These are phyloP conservation scores for Sminthurinus signatus DNA, from an alignment of 1,140 invertebrate species.

Conservation along the genomic window DNA sequence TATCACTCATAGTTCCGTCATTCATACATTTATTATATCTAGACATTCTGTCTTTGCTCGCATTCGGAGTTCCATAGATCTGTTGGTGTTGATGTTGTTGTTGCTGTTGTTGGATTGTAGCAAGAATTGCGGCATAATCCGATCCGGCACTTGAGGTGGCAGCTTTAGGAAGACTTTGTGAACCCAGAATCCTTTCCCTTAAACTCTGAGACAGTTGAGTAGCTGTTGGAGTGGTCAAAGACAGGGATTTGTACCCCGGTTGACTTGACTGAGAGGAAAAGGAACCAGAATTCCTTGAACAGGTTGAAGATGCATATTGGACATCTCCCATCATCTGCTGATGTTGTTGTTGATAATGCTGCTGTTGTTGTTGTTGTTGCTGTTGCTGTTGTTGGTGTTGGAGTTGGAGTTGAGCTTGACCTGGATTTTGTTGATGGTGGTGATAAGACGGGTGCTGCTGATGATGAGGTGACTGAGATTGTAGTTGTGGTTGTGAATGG, in stretches of 20 bases:
- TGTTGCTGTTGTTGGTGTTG: conserved; percentile 32
- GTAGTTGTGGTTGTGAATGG: background rate
- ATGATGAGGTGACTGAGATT: background rate
- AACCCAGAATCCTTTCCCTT: conserved; percentile 68
- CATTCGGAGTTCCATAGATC: conserved; percentile 31
- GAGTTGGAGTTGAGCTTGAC: background rate
- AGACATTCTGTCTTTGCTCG: conserved; percentile 35
- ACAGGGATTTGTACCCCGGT: conserved; percentile 55
- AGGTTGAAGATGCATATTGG: conserved; percentile 49
- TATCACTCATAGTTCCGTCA: conserved; percentile 69
- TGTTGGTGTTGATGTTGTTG: conserved; percentile 35
- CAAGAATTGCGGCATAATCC: conserved; percentile 51
- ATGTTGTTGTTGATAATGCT: conserved; percentile 3
- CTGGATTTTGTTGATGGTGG: conserved; percentile 17
- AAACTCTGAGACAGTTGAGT: conserved; percentile 77
- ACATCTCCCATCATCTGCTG: conserved; percentile 4
- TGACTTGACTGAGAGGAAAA: conserved; percentile 22
- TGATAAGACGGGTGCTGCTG: background rate
- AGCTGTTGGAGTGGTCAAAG: conserved; percentile 69
- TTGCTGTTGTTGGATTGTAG: conserved; percentile 33
- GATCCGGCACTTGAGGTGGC: conserved; percentile 54
- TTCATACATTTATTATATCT: conserved; percentile 31
- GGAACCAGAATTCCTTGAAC: conserved; percentile 27
- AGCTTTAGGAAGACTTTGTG: conserved; percentile 59
- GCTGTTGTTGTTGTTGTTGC: conserved; percentile 45